phyloP scores from a whole-genome alignment of 30 jellyfish, hydroid and myxozoan species.

The Aurelia sp. region DNA sequence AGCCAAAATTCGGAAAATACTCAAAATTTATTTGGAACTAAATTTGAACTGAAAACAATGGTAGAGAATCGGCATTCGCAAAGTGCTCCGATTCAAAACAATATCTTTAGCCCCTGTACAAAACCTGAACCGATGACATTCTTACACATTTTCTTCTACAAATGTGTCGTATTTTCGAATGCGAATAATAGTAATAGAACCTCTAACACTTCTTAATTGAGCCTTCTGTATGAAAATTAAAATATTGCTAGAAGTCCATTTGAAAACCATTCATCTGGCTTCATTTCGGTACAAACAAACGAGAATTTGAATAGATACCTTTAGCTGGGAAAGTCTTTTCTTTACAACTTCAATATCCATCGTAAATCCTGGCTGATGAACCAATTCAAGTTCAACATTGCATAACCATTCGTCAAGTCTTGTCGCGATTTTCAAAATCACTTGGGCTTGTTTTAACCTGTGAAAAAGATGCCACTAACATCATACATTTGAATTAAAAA shows the following conservation, averaged over 20 bases:
- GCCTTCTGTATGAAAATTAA: too few relatives aligned
- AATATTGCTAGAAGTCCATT: too few relatives aligned
- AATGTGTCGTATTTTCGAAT: background rate
- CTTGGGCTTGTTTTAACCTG: slow-evolving; percentile 72
- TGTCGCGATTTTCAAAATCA: slow-evolving; percentile 71
- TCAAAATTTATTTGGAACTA: too few relatives aligned
- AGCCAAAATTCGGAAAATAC: too few relatives aligned
- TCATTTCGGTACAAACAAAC: background rate
- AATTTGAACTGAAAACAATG: too few relatives aligned
- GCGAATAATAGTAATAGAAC: too few relatives aligned
- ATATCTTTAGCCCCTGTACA: background rate
- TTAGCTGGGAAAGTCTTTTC: slow-evolving; percentile 33
- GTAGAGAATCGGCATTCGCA: too few relatives aligned
- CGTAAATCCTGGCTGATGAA: slow-evolving; percentile 83
- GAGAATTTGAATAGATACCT: slow-evolving; percentile 16
- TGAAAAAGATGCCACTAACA: background rate
- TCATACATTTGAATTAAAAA: too few relatives aligned
- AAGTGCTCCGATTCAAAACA: background rate
- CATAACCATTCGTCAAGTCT: slow-evolving; percentile 76
- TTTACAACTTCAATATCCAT: slow-evolving; percentile 65
- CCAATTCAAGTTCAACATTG: slow-evolving; percentile 64
- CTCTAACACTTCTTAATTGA: too few relatives aligned
- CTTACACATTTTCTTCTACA: background rate
- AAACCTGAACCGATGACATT: too few relatives aligned
- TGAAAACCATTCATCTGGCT: too few relatives aligned